phyloP scores from a whole-genome alignment of 2,888 invertebrate genomes.

The Ophion ventricosus region DNA sequence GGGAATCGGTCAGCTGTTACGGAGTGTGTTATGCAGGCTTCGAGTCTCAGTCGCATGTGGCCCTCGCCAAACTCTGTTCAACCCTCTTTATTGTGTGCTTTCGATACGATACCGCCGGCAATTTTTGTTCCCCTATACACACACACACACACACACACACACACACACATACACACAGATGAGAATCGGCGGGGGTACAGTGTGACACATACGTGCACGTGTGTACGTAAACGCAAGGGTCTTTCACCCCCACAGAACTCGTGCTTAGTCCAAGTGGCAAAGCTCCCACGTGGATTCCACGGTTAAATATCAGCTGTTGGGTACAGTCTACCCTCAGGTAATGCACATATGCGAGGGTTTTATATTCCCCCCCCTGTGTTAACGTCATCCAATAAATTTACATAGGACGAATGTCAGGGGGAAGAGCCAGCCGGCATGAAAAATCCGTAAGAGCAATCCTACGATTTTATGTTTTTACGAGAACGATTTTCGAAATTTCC shows the following conservation, averaged over 20 bases:
- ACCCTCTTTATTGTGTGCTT: conserved; percentile 47
- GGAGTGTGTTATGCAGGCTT: conserved; percentile 61
- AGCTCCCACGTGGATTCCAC: conserved; percentile 69
- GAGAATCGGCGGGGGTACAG: background rate
- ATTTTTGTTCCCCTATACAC: conserved; percentile 63
- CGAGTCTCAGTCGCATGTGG: conserved; percentile 6
- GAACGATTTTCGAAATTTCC: background rate
- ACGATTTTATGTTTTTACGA: background rate
- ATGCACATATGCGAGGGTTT: conserved; percentile 12
- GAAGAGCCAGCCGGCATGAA: conserved; percentile 64
- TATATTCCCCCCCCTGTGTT: background rate
- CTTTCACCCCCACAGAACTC: conserved; percentile 61
- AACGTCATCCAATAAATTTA: conserved; percentile 48
- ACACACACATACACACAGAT: too few relatives aligned
- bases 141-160: too few relatives aligned
- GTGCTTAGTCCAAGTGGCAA: conserved; percentile 58
- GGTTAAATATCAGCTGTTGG: conserved; percentile 80
- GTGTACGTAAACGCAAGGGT: conserved; percentile 10
- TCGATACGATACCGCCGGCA: conserved; percentile 34
- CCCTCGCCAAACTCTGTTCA: conserved; percentile 67
- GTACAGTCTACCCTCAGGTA: background rate
- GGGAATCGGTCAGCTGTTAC: conserved; percentile 81
- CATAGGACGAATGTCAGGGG: conserved; percentile 23
- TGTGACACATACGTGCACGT: background rate
- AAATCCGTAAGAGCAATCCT: conserved; percentile 62